phyloP scores from a whole-genome alignment of 2,113 vertebrate species.

The Crocuta crocuta region DNA sequence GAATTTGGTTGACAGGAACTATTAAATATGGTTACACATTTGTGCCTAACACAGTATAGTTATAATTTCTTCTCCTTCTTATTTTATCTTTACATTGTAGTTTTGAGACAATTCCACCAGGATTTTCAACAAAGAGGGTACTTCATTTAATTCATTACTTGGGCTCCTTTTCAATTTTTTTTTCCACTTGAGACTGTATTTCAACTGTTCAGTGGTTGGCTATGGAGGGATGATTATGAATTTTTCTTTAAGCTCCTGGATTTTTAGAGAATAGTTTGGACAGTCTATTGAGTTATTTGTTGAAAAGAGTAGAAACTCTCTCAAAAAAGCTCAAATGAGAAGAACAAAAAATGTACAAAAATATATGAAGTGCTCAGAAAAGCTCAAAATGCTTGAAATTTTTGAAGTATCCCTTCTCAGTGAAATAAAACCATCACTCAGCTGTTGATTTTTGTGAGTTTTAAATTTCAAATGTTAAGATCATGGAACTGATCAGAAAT shows the following conservation, averaged over 20 bases:
- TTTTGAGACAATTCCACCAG: background rate
- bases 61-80: background rate
- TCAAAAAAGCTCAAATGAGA: background rate
- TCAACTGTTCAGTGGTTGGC: background rate
- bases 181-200: slow-evolving; percentile 16
- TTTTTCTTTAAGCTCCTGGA: background rate
- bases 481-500: background rate
- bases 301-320: background rate
- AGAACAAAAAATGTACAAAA: background rate
- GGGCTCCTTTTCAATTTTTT: background rate
- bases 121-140: background rate
- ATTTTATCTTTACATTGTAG: slow-evolving; percentile 28
- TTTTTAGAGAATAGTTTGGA: slow-evolving; percentile 4
- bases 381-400: background rate
- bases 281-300: background rate
- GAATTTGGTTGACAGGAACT: background rate
- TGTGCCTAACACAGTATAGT: background rate
- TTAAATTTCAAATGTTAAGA: background rate
- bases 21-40: background rate
- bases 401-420: background rate
- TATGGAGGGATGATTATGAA: background rate
- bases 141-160: slow-evolving; percentile 27
- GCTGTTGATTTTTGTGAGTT: background rate
- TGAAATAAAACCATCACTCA: background rate
- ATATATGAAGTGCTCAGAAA: background rate